A percentile compares a stretch with the other conserved stretches of the same genome.
phyloP scores from a whole-genome alignment of 2,113 vertebrate genomes.

The Perognathus longimembris region DNA sequence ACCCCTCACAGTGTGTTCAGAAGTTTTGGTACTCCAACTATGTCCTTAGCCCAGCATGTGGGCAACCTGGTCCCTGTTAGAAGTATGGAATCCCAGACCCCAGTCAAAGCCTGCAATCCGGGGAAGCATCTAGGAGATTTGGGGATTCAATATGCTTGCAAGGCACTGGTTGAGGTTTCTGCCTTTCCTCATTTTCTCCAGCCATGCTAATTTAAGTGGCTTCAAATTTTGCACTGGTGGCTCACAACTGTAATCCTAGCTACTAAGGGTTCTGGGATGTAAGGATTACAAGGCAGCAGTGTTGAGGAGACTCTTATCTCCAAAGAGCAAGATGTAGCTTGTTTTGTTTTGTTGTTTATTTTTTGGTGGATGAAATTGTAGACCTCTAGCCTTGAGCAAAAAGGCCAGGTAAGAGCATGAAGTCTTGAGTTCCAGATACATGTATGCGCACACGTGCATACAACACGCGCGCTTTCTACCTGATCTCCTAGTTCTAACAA shows the following conservation, averaged over 20 bases:
- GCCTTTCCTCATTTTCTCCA: background rate
- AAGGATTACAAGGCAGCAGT: too few relatives aligned
- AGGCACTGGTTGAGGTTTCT: background rate
- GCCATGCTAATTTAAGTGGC: background rate
- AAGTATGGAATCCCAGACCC: background rate
- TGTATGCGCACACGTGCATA: too few relatives aligned
- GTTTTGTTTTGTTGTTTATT: too few relatives aligned
- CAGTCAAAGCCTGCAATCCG: background rate
- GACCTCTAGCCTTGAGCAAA: too few relatives aligned
- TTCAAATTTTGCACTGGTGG: too few relatives aligned
- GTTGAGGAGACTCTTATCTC: too few relatives aligned
- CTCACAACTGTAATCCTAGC: background rate
- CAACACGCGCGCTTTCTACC: background rate
- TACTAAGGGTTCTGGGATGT: too few relatives aligned
- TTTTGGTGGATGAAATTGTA: too few relatives aligned
- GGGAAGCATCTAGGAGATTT: background rate
- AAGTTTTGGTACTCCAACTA: background rate
- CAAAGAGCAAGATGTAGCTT: too few relatives aligned
- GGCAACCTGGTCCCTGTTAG: background rate
- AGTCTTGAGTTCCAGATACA: too few relatives aligned
- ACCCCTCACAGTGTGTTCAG: background rate
- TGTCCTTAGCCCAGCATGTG: rapidly evolving
- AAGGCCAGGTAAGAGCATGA: too few relatives aligned
- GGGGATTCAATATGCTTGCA: rapidly evolving
- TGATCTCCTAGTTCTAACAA: background rate